A percentile compares a stretch with the other conserved stretches of the same genome.
Conservation (phyloP, 1,140 invertebrate species). For the Drosophila yakuba region DNA sequence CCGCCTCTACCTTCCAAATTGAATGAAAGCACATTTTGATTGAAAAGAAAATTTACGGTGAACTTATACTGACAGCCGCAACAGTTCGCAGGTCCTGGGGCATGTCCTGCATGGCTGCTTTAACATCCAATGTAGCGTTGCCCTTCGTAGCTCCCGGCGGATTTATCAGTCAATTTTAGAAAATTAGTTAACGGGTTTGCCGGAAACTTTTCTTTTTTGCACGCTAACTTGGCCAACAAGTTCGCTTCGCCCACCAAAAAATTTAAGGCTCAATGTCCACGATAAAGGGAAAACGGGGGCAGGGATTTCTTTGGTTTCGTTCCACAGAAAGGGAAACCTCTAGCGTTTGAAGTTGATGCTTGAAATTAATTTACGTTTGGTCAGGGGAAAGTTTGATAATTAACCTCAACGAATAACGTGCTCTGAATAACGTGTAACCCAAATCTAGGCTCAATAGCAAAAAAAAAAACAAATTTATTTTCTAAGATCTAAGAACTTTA, state of each 20-base stretch:
- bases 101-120: constrained; percentile 48
- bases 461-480: background rate
- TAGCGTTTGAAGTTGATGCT: constrained; percentile 33
- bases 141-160: constrained; percentile 21
- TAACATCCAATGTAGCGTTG: constrained; percentile 62
- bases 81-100: constrained; percentile 30
- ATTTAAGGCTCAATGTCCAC: constrained; percentile 50
- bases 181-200: constrained; percentile 73
- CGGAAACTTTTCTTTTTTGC: constrained; percentile 30
- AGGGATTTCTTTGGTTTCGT: constrained; percentile 21
- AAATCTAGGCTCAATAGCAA: background rate
- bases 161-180: constrained; percentile 75
- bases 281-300: constrained; percentile 12
- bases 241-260: constrained; percentile 45
- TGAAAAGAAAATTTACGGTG: constrained; percentile 78
- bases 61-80: constrained; percentile 45
- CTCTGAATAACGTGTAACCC: background rate
- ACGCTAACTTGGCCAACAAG: constrained; percentile 68
- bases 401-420: constrained; percentile 19
- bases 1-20: constrained; percentile 56
- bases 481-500: constrained; percentile 40
- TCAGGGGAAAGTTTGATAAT: constrained; percentile 26
- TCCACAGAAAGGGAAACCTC: constrained; percentile 23
- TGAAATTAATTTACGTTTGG: constrained; percentile 36
- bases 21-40: constrained; percentile 82